Evolutionary conservation across 2,113 vertebrate genomes (phyloP), one percentile per base, ranked within the genome.

Genomic region (Microtus ochrogaster): DNA sequence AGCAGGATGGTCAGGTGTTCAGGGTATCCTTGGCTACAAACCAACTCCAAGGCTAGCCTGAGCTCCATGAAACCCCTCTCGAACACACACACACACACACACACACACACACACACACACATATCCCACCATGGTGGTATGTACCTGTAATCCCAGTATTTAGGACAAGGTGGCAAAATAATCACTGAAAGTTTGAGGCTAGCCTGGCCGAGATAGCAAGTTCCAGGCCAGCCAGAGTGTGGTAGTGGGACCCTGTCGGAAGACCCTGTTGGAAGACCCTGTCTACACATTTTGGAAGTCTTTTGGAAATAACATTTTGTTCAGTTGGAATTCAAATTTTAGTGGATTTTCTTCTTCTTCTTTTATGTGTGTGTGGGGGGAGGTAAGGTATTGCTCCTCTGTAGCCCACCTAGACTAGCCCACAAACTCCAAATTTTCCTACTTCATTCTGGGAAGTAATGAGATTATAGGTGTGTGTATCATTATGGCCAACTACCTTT

Each of bases 281-380:
- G 78, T 63, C n/a, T 61, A 16, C 10, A 82, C 22, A 61, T 22
- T 87, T 55, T 22, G 26, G 16, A 85, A 73, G 91, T 88, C 28
- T 96, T 92, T 73, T 49, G 49, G 65, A 92, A 65, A 61, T 93
- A 93, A 92, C 30, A 72, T 49, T 92, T 90, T 8, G 14, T 58
- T 90, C 83, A 49, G 63, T 16, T 96, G 24, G 21, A n/a, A 94
- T 92, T 90, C 44, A 94, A 91, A 96, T 30, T 72, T 92, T 68
- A 30, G 28, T 82, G n/a, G 44, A 6, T 19, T 9, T 36, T 21
- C 19, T 58, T 19, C 55, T 65, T 47, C 7, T 65, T 47, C 7
- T 30, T 30, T 36, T 55, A 55, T 58, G 33, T 58, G 19, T 81
- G 36, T 81, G 33, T n/a, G 52, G 24, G 9, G 3, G 47, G 49